phyloP scores from a whole-genome alignment of 2,797 vertebrate species.

The Threskiornis aethiopicus region DNA sequence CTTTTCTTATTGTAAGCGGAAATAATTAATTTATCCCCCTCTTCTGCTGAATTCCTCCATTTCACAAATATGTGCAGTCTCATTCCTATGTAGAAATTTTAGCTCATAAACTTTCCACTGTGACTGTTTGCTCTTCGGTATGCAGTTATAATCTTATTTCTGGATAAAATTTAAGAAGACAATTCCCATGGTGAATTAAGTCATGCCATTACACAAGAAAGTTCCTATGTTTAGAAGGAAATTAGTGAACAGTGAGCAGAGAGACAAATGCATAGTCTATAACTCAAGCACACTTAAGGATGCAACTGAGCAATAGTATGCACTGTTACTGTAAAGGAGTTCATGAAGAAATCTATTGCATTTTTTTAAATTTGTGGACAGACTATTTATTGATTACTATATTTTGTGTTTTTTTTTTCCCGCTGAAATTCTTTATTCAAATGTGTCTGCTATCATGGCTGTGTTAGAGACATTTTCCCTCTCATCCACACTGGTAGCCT shows the following conservation, averaged over 20 bases:
- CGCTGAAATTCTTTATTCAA: neutral
- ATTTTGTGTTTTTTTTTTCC: neutral
- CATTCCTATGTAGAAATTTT: neutral
- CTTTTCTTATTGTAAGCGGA: neutral
- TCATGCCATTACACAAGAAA: neutral
- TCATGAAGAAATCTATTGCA: neutral
- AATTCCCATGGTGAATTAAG: neutral
- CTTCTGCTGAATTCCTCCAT: neutral
- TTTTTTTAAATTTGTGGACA: neutral
- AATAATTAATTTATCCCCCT: neutral
- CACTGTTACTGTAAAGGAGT: neutral
- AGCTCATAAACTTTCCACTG: neutral
- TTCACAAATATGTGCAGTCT: neutral
- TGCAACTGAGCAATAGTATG: neutral
- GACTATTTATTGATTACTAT: neutral
- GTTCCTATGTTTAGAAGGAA: neutral
- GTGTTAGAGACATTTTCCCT: neutral
- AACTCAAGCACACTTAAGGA: neutral
- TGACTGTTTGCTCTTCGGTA: neutral
- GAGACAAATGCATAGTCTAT: neutral
- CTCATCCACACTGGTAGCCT: neutral
- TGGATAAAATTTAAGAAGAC: neutral
- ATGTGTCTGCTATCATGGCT: accelerated
- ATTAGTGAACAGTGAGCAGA: neutral
- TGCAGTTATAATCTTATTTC: neutral